Percentiles rank a stretch among this genome's conserved stretches.
Conservation (phyloP, 1,140 invertebrate species). For the Drosophila trapezifrons region DNA sequence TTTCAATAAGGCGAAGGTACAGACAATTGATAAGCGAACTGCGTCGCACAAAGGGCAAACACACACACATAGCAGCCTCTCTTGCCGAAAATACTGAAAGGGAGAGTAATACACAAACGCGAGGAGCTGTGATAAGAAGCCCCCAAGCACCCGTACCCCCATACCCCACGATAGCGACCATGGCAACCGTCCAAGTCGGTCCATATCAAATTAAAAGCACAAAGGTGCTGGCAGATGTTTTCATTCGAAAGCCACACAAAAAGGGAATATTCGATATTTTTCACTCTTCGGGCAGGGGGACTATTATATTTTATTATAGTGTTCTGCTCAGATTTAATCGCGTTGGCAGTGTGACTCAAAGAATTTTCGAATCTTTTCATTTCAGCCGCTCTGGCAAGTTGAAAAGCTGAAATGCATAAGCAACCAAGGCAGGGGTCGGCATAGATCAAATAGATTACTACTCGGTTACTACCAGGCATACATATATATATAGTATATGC, state of each 20-base stretch:
- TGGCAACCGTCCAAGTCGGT: slow-evolving; percentile 17
- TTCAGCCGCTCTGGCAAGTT: slow-evolving; percentile 19
- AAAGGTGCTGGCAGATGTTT: slow-evolving; percentile 33
- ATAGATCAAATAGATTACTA: slow-evolving; percentile 79
- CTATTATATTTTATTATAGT: slow-evolving; percentile 18
- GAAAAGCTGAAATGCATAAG: slow-evolving; percentile 66
- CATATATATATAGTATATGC: neutral
- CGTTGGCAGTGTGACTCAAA: slow-evolving; percentile 33
- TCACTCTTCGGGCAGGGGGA: slow-evolving; percentile 12
- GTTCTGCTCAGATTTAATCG: slow-evolving; percentile 26
- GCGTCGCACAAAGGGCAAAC: slow-evolving; percentile 24
- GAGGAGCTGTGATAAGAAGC: slow-evolving; percentile 42
- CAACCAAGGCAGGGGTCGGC: slow-evolving; percentile 56
- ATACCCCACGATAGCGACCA: slow-evolving; percentile 2
- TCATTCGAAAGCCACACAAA: slow-evolving; percentile 30
- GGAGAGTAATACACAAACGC: slow-evolving; percentile 4
- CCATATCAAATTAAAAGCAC: slow-evolving; percentile 28
- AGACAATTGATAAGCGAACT: slow-evolving; percentile 64
- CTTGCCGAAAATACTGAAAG: slow-evolving; percentile 18
- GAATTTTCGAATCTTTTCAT: slow-evolving; percentile 32
- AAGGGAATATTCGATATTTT: slow-evolving; percentile 54
- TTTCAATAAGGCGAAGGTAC: slow-evolving; percentile 53
- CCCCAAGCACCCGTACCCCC: neutral
- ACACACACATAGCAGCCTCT: neutral
- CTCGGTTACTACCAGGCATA: slow-evolving; percentile 22